phyloP scores from a whole-genome alignment of 2,797 vertebrate species.

The Sphaeramia orbicularis region DNA sequence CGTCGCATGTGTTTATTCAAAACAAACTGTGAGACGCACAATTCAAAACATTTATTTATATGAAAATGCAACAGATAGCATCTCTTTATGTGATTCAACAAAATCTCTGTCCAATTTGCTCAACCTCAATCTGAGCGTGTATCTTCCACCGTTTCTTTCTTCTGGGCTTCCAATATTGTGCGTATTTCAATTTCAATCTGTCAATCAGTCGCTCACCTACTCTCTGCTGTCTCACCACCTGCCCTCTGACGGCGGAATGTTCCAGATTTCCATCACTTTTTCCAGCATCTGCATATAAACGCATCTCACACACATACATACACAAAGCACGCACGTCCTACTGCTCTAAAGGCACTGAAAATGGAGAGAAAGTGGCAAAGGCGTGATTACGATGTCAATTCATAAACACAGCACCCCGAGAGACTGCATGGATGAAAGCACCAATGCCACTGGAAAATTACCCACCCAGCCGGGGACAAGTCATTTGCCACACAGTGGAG shows the following conservation, averaged over 20 bases:
- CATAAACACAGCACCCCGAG: constrained; percentile 58
- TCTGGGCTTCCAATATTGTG: constrained; percentile 20
- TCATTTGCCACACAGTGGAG: constrained; percentile 54
- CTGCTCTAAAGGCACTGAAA: constrained; percentile 42
- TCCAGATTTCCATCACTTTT: constrained; percentile 55
- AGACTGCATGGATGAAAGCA: constrained; percentile 70
- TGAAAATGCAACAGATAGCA: constrained; percentile 60
- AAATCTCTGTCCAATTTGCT: constrained; percentile 51
- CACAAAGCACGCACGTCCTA: neutral
- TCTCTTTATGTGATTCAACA: constrained; percentile 58
- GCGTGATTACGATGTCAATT: constrained; percentile 74
- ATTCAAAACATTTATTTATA: constrained; percentile 56
- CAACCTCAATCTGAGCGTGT: constrained; percentile 1
- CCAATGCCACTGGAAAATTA: constrained; percentile 65
- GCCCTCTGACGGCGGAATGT: constrained; percentile 38
- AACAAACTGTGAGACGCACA: neutral
- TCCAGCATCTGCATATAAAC: constrained; percentile 60
- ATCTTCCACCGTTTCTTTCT: constrained; percentile 6
- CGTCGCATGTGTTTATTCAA: constrained; percentile 29
- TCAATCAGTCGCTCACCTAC: constrained; percentile 63
- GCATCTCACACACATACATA: neutral
- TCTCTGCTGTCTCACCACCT: constrained; percentile 24
- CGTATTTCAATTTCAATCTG: constrained; percentile 67
- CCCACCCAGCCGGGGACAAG: constrained; percentile 55
- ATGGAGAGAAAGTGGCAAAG: constrained; percentile 58